These are phyloP conservation scores for Bombus picipes DNA, from an alignment of 1,140 invertebrate genomes.

Conservation along the genomic window DNA sequence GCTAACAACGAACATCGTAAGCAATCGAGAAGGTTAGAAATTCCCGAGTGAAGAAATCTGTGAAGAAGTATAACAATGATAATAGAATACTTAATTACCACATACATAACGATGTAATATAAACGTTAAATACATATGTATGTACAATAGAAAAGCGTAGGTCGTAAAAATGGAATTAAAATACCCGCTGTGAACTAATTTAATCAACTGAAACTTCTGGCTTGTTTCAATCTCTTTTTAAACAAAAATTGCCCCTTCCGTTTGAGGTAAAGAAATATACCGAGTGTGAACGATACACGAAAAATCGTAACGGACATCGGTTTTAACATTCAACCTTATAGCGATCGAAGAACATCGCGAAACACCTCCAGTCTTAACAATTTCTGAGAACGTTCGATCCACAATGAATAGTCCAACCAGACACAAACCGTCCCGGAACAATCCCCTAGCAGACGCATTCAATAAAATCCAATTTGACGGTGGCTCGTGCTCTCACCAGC, in stretches of 20 bases:
- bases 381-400: slow-evolving; percentile 46
- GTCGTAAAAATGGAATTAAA: too few relatives aligned
- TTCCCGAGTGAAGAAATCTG: neutral
- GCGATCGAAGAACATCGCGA: slow-evolving; percentile 12
- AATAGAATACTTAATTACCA: neutral
- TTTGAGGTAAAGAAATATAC: neutral
- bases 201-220: too few relatives aligned
- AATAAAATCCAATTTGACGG: slow-evolving; percentile 69
- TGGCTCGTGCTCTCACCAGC: slow-evolving; percentile 46
- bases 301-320: neutral
- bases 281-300: neutral
- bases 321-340: too few relatives aligned
- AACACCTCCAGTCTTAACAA: slow-evolving; percentile 2
- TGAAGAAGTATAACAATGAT: too few relatives aligned
- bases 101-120: too few relatives aligned
- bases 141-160: too few relatives aligned
- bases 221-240: too few relatives aligned
- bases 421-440: slow-evolving; percentile 27
- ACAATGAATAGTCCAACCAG: slow-evolving; percentile 18
- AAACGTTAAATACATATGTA: too few relatives aligned
- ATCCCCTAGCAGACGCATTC: slow-evolving; percentile 59
- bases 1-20: too few relatives aligned
- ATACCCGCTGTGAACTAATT: too few relatives aligned
- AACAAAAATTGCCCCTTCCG: too few relatives aligned
- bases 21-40: too few relatives aligned